A percentile compares a stretch with the other conserved stretches of the same genome.
phyloP scores from a whole-genome alignment of 2,113 vertebrate species.

The Fulmarus glacialis region DNA sequence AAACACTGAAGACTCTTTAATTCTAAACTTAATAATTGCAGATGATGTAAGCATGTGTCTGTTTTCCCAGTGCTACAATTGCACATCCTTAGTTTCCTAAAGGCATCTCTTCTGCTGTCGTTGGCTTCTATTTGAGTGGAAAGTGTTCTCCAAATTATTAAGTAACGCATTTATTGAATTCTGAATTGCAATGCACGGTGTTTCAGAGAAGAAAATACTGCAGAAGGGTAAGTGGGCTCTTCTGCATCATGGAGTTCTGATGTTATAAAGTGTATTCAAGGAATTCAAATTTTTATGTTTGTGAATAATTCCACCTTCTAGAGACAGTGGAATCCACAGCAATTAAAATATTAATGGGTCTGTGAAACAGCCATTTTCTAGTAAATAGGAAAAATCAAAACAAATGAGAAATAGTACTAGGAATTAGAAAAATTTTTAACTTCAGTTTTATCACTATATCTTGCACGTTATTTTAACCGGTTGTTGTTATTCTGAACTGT shows the following conservation, averaged over 20 bases:
- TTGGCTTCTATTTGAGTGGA: neutral
- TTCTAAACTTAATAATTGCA: constrained; percentile 33
- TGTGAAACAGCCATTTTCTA: neutral
- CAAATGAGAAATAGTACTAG: neutral
- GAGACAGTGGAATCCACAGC: neutral
- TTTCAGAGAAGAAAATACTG: neutral
- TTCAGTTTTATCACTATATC: neutral
- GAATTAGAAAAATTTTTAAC: neutral
- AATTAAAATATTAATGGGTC: neutral
- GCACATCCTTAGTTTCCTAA: neutral
- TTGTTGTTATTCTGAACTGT: neutral
- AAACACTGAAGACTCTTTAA: constrained; percentile 4
- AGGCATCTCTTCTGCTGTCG: constrained; percentile 8
- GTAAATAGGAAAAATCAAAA: neutral
- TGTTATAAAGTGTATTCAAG: neutral
- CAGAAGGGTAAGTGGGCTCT: neutral
- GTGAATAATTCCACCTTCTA: neutral
- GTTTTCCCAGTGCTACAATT: constrained; percentile 19
- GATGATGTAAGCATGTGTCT: constrained; percentile 9
- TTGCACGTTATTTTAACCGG: neutral
- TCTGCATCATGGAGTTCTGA: neutral
- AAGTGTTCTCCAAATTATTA: neutral
- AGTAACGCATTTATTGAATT: neutral
- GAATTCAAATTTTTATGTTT: neutral
- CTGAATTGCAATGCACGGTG: neutral